Percentiles rank a stretch among this genome's conserved stretches.
phyloP scores from a whole-genome alignment of 2,888 invertebrate genomes.

The Hipparchia semele region DNA sequence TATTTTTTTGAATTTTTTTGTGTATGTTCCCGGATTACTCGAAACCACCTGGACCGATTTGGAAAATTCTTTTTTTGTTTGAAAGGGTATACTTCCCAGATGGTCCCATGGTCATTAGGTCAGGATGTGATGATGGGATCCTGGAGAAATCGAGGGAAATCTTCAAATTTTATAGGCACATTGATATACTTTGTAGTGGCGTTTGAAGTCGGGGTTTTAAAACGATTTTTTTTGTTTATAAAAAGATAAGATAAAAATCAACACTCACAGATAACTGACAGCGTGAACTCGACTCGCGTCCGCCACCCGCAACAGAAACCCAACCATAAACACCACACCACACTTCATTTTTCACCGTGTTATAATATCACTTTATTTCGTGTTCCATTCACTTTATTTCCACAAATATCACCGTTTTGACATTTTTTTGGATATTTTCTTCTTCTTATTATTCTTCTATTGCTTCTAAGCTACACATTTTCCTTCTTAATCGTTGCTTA shows the following conservation, averaged over 20 bases:
- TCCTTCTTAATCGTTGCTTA: neutral
- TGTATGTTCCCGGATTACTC: too few species aligned
- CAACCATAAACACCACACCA: slow-evolving; percentile 45
- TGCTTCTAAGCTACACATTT: neutral
- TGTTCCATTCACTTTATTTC: slow-evolving; percentile 18
- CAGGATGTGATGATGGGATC: too few species aligned
- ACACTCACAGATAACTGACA: slow-evolving; percentile 74
- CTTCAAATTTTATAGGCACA: too few species aligned
- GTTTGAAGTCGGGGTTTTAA: too few species aligned
- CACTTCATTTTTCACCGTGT: slow-evolving; percentile 46
- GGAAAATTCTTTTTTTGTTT: too few species aligned
- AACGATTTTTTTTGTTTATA: too few species aligned
- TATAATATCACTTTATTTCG: slow-evolving; percentile 42
- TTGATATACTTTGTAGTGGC: too few species aligned
- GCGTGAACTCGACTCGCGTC: slow-evolving; percentile 67
- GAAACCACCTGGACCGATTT: too few species aligned
- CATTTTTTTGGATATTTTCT: slow-evolving; percentile 17
- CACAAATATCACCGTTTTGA: slow-evolving; percentile 36
- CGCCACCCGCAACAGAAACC: slow-evolving; percentile 47
- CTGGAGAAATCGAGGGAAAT: too few species aligned
- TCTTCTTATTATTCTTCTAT: neutral
- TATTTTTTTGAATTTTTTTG: too few species aligned
- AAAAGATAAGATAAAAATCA: neutral
- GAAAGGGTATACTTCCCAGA: too few species aligned
- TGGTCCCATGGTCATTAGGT: too few species aligned